Conservation (phyloP, 2,113 vertebrate species). For the Limnothrissa miodon region DNA sequence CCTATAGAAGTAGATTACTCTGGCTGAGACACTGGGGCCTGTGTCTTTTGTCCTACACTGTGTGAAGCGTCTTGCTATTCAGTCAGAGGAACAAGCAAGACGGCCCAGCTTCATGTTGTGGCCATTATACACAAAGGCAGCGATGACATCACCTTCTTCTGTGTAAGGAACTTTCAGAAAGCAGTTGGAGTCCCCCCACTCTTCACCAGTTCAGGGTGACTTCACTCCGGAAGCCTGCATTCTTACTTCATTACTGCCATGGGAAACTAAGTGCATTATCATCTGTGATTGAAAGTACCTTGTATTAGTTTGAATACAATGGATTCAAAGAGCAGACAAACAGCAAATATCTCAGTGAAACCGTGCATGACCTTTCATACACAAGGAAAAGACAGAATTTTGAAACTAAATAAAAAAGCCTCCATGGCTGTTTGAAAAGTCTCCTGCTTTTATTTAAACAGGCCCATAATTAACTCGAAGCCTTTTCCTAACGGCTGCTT, state of each 20-base stretch:
- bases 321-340: background rate
- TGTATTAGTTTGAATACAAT: background rate
- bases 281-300: background rate
- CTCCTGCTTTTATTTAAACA: background rate
- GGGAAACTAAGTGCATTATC: background rate
- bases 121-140: conserved; percentile 42
- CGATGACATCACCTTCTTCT: conserved; percentile 63
- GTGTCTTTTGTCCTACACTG: conserved; percentile 48
- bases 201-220: background rate
- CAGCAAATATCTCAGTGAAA: background rate
- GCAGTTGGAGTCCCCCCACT: background rate
- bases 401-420: background rate
- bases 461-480: background rate
- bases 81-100: conserved; percentile 51
- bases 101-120: conserved; percentile 42
- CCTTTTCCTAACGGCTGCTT: background rate
- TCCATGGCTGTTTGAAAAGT: background rate
- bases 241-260: background rate
- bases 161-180: conserved; percentile 31
- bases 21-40: conserved; percentile 29
- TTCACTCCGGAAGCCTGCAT: background rate
- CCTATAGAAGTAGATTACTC: conserved; percentile 52
- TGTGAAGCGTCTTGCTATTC: conserved; percentile 58
- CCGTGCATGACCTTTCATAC: background rate
- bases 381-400: background rate